Conservation (phyloP, 2,888 invertebrate genomes). For the Dynastes grantii region DNA sequence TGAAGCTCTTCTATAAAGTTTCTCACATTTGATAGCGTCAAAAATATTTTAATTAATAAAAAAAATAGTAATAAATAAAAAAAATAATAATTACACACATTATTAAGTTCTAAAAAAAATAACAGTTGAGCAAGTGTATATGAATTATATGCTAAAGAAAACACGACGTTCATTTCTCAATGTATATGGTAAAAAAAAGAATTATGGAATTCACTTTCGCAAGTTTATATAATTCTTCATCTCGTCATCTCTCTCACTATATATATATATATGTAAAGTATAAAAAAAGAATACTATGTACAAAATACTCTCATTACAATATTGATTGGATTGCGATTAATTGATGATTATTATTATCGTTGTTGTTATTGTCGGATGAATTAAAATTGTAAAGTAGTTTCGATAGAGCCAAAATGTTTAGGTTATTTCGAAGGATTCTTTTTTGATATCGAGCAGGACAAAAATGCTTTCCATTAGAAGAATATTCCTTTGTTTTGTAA, state of each 20-base stretch:
- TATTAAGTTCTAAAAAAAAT: constrained; percentile 56
- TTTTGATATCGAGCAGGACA: constrained; percentile 44
- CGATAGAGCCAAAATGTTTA: too few relatives aligned
- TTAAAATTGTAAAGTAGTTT: too few relatives aligned
- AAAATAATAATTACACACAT: constrained; percentile 53
- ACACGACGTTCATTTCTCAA: constrained; percentile 42
- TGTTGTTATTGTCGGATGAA: not conserved
- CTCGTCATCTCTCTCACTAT: constrained; percentile 21
- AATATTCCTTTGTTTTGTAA: not conserved
- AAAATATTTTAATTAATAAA: constrained; percentile 58
- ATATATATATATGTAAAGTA: constrained; percentile 36
- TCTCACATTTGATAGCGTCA: constrained; percentile 56
- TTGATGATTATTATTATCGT: not conserved
- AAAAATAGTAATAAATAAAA: constrained; percentile 59
- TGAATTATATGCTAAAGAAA: constrained; percentile 62
- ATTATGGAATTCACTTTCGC: not conserved
- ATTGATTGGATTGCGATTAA: too few relatives aligned
- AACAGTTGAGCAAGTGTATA: constrained; percentile 70
- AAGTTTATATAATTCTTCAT: not conserved
- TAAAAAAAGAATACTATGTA: constrained; percentile 48
- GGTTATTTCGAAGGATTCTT: not conserved
- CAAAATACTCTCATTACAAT: constrained; percentile 42
- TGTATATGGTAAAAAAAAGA: constrained; percentile 37
- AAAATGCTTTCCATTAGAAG: constrained; percentile 24
- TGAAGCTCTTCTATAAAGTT: constrained; percentile 64